Base-by-base conservation (phyloP, 2,888 invertebrate species). In the Patella ulyssiponensis region DNA sequence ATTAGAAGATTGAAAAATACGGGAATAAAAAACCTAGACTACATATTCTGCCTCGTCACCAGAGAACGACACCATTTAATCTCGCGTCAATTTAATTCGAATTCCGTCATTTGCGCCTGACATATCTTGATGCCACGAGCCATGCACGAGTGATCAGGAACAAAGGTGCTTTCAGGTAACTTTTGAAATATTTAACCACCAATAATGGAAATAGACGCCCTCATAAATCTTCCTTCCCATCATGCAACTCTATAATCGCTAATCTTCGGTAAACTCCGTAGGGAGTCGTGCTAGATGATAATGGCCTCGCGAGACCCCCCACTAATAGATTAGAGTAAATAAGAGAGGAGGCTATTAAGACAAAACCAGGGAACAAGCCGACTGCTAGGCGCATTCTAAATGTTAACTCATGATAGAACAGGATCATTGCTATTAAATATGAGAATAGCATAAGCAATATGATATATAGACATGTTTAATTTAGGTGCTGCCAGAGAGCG, bases 231-330 rank as follows among this genome's bases (percentile, higher is more conserved):
- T 64, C 64, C 64, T 64, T 64, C 64, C 64, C 64, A 64, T 64
- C 64, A 64, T 64, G 64, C 64, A 64, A 64, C 20, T 64, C 20
- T 64, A 23, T 64, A 64, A 64, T 64, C 64, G 64, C 64, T 64
- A 64, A 64, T 64, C 64, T 64, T 64, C 64, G 64, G 64, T 64
- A 64, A 64, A 64, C 64, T 64, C 64, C 64, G 64, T 64, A 64
- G 64, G 64, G 64, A 64, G 64, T 20, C 64, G 64, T 64, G 64
- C 23, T 64, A 12, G 20, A 64, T 64, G 64, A 64, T 64, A 64
- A 64, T 23, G 23, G 23, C 14, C 64, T 64, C 64, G 64, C 64
- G 64, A 64, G 64, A 64, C 64, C 64, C 64, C 64, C 64, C 20
- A 64, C 64, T 14, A 64, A 23, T 64, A 12, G 64, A 64, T 64